phyloP scores from a whole-genome alignment of 2,797 vertebrate genomes.

The Gobio occitaniae region DNA sequence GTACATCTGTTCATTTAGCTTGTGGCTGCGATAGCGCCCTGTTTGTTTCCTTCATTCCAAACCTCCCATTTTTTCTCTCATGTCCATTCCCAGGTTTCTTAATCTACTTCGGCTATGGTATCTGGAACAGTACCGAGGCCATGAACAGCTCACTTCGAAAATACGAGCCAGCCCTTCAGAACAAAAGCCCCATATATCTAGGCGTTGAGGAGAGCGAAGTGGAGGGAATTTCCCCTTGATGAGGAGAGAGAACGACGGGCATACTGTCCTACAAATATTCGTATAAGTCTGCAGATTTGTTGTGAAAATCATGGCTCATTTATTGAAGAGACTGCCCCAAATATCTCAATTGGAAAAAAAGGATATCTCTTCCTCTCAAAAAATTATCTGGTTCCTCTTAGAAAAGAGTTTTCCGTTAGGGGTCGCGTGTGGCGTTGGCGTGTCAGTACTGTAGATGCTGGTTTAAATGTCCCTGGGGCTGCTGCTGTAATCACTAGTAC shows the following conservation, averaged over 20 bases:
- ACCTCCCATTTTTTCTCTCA: not conserved
- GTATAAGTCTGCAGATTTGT: constrained; percentile 18
- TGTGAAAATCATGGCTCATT: constrained; percentile 18
- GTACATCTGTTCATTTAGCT: constrained; percentile 42
- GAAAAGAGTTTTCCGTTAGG: constrained; percentile 14
- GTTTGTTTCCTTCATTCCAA: constrained; percentile 27
- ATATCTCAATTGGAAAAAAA: constrained; percentile 5
- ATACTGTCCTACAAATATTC: constrained; percentile 29
- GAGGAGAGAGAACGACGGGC: constrained; percentile 10
- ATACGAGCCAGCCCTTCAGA: constrained; percentile 68
- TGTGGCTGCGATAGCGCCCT: not conserved
- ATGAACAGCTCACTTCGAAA: constrained; percentile 65
- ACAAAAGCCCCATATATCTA: constrained; percentile 76
- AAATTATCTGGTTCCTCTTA: not conserved
- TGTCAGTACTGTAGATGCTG: constrained; percentile 16
- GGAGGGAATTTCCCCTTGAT: constrained; percentile 74
- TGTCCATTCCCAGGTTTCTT: constrained; percentile 81
- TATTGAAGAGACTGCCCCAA: constrained; percentile 25
- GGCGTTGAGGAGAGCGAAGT: constrained; percentile 70
- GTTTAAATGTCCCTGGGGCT: constrained; percentile 24
- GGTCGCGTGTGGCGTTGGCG: constrained; percentile 17
- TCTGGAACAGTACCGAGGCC: constrained; percentile 87
- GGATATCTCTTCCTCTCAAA: constrained; percentile 8
- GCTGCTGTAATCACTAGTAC: constrained; percentile 29
- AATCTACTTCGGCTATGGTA: constrained; percentile 93